Conservation (phyloP, 2,113 vertebrate genomes). For the Aegithalos caudatus region DNA sequence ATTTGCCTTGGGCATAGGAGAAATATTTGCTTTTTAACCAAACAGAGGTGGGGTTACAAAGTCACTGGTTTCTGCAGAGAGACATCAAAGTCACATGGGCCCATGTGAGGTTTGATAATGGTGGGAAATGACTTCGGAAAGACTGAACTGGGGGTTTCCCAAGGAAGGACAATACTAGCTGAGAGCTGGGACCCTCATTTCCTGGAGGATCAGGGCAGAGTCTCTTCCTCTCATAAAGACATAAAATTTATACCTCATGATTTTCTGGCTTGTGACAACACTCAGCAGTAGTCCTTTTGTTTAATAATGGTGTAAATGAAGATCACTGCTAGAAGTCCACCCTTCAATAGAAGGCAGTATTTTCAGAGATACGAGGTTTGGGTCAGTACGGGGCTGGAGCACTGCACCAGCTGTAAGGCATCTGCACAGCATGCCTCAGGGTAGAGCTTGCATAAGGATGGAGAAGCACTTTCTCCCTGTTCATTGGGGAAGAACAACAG, state of each 20-base stretch:
- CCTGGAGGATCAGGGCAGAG: accelerated
- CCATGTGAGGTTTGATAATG: not conserved
- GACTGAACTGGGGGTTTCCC: not conserved
- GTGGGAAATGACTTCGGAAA: not conserved
- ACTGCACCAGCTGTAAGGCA: not conserved
- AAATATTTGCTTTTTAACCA: not conserved
- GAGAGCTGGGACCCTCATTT: not conserved
- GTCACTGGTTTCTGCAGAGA: not conserved
- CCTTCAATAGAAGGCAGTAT: slow-evolving; percentile 69
- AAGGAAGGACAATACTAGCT: not conserved
- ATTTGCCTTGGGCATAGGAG: not conserved
- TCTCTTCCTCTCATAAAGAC: not conserved
- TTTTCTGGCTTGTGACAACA: not conserved
- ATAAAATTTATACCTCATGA: not conserved
- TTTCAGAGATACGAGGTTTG: slow-evolving; percentile 73
- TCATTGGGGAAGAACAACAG: not conserved
- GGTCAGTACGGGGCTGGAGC: slow-evolving; percentile 46
- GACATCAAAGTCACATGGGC: not conserved
- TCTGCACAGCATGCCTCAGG: not conserved
- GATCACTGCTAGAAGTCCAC: slow-evolving; percentile 64
- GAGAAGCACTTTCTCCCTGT: not conserved
- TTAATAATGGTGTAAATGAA: slow-evolving; percentile 73
- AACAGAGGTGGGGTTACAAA: not conserved
- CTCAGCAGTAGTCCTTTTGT: slow-evolving; percentile 70
- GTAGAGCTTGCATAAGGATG: not conserved